phyloP scores from a whole-genome alignment of 2,113 vertebrate species.

The Cryptoleucopteryx plumbea region DNA sequence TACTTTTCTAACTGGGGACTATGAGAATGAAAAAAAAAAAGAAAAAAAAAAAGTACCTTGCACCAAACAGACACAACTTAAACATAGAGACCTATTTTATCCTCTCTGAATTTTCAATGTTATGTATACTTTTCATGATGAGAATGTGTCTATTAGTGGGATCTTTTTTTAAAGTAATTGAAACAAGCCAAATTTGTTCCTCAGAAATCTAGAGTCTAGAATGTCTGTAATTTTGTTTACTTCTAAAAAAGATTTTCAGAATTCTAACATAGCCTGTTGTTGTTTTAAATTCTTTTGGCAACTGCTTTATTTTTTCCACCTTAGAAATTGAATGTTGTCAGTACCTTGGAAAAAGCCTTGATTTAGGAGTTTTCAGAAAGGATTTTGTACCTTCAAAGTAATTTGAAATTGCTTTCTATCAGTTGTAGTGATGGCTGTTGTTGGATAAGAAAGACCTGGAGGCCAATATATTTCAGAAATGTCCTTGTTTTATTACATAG shows the following conservation, averaged over 20 bases:
- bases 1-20: background rate
- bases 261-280: background rate
- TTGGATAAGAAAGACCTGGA: background rate
- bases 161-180: background rate
- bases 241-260: background rate
- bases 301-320: background rate
- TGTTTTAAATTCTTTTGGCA: background rate
- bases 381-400: background rate
- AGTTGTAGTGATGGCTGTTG: background rate
- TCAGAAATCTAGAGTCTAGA: background rate
- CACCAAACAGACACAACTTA: background rate
- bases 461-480: background rate
- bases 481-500: background rate
- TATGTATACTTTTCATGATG: background rate
- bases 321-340: background rate
- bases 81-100: background rate
- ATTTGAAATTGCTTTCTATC: background rate
- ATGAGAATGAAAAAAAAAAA: background rate
- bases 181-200: background rate
- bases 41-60: background rate
- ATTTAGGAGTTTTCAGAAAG: background rate
- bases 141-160: background rate
- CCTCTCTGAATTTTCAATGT: background rate
- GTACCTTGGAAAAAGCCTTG: background rate
- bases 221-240: background rate